Evolutionary conservation across 2,797 vertebrate genomes (phyloP), one percentile per base, ranked within the genome.

Genomic region (Vipera ursinii): DNA sequence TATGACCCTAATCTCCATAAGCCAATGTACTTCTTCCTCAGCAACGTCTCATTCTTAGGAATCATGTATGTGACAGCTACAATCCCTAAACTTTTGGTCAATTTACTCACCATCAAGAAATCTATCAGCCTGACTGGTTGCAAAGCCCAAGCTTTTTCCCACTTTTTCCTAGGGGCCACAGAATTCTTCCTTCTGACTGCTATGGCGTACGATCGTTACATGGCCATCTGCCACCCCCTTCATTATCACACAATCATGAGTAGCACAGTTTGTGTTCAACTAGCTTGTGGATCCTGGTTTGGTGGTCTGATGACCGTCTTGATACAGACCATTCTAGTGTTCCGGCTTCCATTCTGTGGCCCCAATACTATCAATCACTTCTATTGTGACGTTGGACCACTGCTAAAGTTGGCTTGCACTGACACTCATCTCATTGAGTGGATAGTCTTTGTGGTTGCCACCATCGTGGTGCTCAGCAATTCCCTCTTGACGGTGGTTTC

Each of bases 11-110:
- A 93, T 51, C 95, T 97, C 1, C 93, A 96, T 28, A 97, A 90
- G 0, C 95, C 96, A 10, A 96, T 95, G 95, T 96, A 96, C 85
- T 96, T 96, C 91, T 96, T 96, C 89, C 96, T 96, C 38, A 91
- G 95, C 51, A 97, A 96, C 60, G 95, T 97, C 56, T 94, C 94
- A 10, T n/a, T 96, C 12, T 73, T 96, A 88, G 95, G 96, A 92
- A 95, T 96, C 28, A 94, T 94, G 15, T 96, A 96, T 48, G 95
- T 94, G 28, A 94, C 90, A 1, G 91, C 93, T 10, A 95, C 94
- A 20, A 95, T 96, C n/a, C 96, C 96, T 32, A 95, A 94, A 65
- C 95, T 96, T 92, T 93, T 97, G 20, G 69, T 53, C 51, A 94
- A 91, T 22, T 86, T 96, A 26, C 26, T 94, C 12, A 93, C 95